A percentile compares a stretch with the other conserved stretches of the same genome.
These are phyloP conservation scores for Leucopsar rothschildi DNA, from an alignment of 2,113 vertebrate genomes.

Conservation along the genomic window DNA sequence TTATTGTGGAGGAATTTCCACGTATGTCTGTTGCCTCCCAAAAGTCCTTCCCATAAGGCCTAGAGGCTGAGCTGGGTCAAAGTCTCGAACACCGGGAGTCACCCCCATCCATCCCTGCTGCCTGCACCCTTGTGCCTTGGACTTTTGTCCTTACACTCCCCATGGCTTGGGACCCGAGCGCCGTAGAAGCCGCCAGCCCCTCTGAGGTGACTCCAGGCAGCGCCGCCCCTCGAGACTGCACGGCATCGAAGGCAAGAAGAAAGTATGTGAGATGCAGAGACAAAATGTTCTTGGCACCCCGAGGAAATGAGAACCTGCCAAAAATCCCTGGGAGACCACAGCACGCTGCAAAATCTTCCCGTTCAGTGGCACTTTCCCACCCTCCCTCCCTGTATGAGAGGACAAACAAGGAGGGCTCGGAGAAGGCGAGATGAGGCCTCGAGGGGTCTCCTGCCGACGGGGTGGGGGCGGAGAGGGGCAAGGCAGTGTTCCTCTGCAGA, in stretches of 20 bases:
- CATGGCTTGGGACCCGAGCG: fast-evolving
- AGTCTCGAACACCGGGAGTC: not conserved
- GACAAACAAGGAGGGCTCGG: not conserved
- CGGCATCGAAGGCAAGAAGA: not conserved
- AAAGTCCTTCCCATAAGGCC: not conserved
- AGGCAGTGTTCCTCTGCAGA: not conserved
- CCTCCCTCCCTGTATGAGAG: not conserved
- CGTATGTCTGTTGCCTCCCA: not conserved
- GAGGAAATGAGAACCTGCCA: not conserved
- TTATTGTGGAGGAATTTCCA: not conserved
- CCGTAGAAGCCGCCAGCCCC: not conserved
- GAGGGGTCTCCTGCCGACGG: not conserved
- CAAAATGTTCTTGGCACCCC: not conserved
- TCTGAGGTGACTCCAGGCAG: not conserved
- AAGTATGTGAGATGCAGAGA: not conserved
- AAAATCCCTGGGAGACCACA: not conserved
- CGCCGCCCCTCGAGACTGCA: fast-evolving
- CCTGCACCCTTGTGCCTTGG: not conserved
- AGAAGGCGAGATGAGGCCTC: not conserved
- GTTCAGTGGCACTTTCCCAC: not conserved
- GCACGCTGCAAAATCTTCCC: not conserved
- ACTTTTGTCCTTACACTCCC: not conserved
- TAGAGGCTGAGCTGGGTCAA: not conserved
- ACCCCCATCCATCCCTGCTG: not conserved
- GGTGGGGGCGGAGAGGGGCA: not conserved